phyloP scores from a whole-genome alignment of 2,113 vertebrate species.

The Boulengeromyrus knoepffleri region DNA sequence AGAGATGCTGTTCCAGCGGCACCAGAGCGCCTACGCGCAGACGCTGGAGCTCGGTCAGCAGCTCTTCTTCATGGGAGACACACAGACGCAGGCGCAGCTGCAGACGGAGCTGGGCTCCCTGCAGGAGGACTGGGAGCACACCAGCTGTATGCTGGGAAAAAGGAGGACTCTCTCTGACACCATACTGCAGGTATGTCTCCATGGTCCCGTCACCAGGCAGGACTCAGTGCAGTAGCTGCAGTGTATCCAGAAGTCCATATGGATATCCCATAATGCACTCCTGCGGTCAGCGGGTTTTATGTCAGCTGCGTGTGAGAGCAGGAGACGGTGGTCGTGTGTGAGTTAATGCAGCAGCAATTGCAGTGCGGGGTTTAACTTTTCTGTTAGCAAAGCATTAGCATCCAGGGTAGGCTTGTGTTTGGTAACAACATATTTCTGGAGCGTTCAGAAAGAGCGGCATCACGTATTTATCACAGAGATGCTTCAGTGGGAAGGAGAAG shows the following conservation, averaged over 20 bases:
- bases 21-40: conserved; percentile 61
- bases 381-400: neutral
- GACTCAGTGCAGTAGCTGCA: neutral
- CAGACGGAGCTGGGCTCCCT: conserved; percentile 61
- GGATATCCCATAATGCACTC: neutral
- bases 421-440: neutral
- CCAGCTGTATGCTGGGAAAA: conserved; percentile 55
- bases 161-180: conserved; percentile 48
- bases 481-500: neutral
- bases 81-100: conserved; percentile 51
- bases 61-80: conserved; percentile 54
- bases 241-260: neutral
- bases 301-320: neutral
- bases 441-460: neutral
- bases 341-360: neutral
- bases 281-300: neutral
- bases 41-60: conserved; percentile 67
- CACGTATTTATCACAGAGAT: neutral
- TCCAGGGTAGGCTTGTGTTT: neutral
- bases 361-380: neutral
- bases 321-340: neutral
- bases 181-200: conserved; percentile 52
- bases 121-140: conserved; percentile 68
- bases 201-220: neutral
- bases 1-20: conserved; percentile 66